These are phyloP conservation scores for Cyclina sinensis DNA, from an alignment of 1,140 invertebrate genomes.

Conservation along the genomic window DNA sequence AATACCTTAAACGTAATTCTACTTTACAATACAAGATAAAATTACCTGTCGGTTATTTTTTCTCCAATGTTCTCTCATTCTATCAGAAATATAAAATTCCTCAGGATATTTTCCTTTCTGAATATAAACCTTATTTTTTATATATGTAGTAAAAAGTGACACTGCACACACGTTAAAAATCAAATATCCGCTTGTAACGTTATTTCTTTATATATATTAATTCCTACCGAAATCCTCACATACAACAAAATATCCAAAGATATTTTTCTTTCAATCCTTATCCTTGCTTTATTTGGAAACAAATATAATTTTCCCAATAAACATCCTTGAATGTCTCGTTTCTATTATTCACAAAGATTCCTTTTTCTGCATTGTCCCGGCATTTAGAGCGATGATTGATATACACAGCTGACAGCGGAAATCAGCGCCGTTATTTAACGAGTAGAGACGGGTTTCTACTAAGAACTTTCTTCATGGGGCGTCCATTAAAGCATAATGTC, in stretches of 20 bases:
- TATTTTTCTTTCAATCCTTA: not conserved
- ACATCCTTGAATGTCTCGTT: slow-evolving; percentile 6
- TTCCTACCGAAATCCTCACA: slow-evolving; percentile 18
- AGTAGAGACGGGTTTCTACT: not conserved
- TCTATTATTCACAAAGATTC: slow-evolving; percentile 36
- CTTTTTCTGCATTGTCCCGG: slow-evolving; percentile 35
- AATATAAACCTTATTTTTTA: not conserved
- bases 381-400: slow-evolving; percentile 30
- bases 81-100: not conserved
- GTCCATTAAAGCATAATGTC: slow-evolving; percentile 31
- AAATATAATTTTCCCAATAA: slow-evolving; percentile 31
- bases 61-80: too few species aligned
- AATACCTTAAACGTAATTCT: too few species aligned
- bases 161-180: not conserved
- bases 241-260: not conserved
- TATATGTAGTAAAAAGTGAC: too few species aligned
- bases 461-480: slow-evolving; percentile 24
- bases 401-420: slow-evolving; percentile 19
- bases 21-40: too few species aligned
- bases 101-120: not conserved
- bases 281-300: not conserved
- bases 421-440: slow-evolving; percentile 27
- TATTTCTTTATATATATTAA: not conserved
- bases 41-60: not conserved
- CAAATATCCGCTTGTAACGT: slow-evolving; percentile 29